phyloP scores from a whole-genome alignment of 2,888 invertebrate species.

The Megamerina dolium region DNA sequence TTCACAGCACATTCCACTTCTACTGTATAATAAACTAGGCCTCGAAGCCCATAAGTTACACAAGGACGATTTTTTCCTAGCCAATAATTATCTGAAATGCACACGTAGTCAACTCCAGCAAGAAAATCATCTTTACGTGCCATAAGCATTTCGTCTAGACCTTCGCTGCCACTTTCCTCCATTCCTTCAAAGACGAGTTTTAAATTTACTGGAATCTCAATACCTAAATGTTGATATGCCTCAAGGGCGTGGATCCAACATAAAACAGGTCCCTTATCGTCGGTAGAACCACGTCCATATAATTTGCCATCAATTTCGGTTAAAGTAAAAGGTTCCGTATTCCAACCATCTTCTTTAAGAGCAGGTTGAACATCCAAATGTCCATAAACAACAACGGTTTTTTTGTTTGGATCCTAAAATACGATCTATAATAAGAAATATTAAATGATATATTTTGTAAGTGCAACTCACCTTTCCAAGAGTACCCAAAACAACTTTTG shows the following conservation, averaged over 20 bases:
- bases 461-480: constrained; percentile 56
- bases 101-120: constrained; percentile 82
- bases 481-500: constrained; percentile 76
- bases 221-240: constrained; percentile 69
- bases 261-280: constrained; percentile 92
- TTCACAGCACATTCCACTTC: constrained; percentile 83
- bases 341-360: constrained; percentile 87
- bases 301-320: constrained; percentile 83
- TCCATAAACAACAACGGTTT: constrained; percentile 91
- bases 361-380: constrained; percentile 99
- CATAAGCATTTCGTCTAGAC: constrained; percentile 79
- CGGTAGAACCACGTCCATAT: constrained; percentile 86
- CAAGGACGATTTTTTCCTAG: constrained; percentile 95
- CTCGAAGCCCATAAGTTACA: constrained; percentile 91
- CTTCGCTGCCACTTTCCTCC: constrained; percentile 97
- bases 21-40: constrained; percentile 84
- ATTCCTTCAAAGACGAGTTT: constrained; percentile 96
- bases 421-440: background rate
- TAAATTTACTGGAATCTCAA: constrained; percentile 65
- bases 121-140: constrained; percentile 68
- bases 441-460: background rate
- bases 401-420: constrained; percentile 66
- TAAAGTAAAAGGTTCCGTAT: constrained; percentile 87
- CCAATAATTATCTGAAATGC: constrained; percentile 99
- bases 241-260: constrained; percentile 94